Percentiles rank a stretch among this genome's conserved stretches.
Conservation (phyloP, 2,888 invertebrate species). For the Limnephilus marmoratus region DNA sequence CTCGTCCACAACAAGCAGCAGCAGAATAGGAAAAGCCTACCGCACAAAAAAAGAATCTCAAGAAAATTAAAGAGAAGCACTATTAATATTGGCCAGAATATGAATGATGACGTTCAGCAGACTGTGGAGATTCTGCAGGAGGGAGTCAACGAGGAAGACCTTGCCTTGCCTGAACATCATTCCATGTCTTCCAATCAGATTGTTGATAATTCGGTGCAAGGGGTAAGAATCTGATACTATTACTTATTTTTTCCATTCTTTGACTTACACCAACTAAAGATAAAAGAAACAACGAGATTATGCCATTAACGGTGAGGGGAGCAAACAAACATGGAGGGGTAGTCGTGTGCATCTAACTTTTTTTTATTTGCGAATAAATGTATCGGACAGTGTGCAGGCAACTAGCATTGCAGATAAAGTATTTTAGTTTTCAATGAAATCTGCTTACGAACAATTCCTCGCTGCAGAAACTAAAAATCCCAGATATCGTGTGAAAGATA, state of each 20-base stretch:
- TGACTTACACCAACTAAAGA: too few relatives aligned
- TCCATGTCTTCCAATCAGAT: constrained; percentile 52
- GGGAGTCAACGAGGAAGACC: constrained; percentile 53
- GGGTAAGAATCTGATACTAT: constrained; percentile 38
- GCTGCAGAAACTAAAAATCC: too few relatives aligned
- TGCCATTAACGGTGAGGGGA: too few relatives aligned
- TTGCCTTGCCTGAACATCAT: constrained; percentile 51
- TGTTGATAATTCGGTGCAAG: constrained; percentile 47
- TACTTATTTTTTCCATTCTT: background rate
- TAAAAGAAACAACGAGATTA: too few relatives aligned
- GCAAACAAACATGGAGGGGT: too few relatives aligned
- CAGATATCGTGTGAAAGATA: too few relatives aligned
- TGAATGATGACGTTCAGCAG: constrained; percentile 55
- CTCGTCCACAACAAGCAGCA: constrained; percentile 56
- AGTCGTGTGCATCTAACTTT: too few relatives aligned
- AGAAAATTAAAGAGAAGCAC: constrained; percentile 80
- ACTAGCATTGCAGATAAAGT: too few relatives aligned
- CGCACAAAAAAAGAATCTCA: constrained; percentile 92
- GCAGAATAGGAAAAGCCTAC: constrained; percentile 78
- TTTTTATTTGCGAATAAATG: too few relatives aligned
- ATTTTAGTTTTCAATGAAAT: too few relatives aligned
- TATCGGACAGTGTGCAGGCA: too few relatives aligned
- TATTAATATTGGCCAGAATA: constrained; percentile 31
- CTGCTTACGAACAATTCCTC: too few relatives aligned
- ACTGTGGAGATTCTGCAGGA: constrained; percentile 61